Percentiles rank a stretch among this genome's conserved stretches.
phyloP scores from a whole-genome alignment of 2,113 vertebrate genomes.

The Morone saxatilis region DNA sequence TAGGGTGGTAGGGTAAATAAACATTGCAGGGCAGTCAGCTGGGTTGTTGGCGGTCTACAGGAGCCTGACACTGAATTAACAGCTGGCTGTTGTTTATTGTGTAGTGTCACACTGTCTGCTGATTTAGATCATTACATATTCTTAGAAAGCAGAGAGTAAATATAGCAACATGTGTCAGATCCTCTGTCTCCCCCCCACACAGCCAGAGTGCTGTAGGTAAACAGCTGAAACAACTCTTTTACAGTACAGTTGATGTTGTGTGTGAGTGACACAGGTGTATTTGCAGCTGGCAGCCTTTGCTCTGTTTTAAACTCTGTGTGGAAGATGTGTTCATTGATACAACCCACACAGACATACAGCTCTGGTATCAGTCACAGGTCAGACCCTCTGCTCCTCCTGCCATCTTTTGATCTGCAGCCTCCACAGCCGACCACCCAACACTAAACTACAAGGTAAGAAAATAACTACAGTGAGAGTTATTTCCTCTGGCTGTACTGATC shows the following conservation, averaged over 20 bases:
- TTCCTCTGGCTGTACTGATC: not conserved
- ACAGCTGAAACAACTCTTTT: not conserved
- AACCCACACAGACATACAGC: not conserved
- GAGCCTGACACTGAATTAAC: not conserved
- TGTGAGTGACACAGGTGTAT: not conserved
- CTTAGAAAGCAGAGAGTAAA: slow-evolving; percentile 41
- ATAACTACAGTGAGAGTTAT: not conserved
- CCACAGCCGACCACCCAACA: not conserved
- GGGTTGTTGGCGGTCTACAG: not conserved
- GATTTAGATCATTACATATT: not conserved
- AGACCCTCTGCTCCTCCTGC: not conserved
- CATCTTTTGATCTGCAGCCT: slow-evolving; percentile 9
- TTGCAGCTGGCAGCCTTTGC: too few relatives aligned
- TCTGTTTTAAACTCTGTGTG: not conserved
- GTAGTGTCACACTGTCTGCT: slow-evolving; percentile 10
- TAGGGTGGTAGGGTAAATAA: not conserved
- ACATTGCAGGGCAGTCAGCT: not conserved
- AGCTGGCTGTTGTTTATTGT: not conserved
- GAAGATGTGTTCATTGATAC: not conserved
- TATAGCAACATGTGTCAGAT: slow-evolving; percentile 62
- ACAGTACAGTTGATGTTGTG: not conserved
- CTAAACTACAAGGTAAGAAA: slow-evolving; percentile 32
- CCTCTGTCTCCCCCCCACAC: not conserved
- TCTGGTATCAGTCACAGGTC: slow-evolving; percentile 45
- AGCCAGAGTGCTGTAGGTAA: not conserved